These are phyloP conservation scores for Taxidea taxus DNA, from an alignment of 2,113 vertebrate genomes.

Conservation along the genomic window DNA sequence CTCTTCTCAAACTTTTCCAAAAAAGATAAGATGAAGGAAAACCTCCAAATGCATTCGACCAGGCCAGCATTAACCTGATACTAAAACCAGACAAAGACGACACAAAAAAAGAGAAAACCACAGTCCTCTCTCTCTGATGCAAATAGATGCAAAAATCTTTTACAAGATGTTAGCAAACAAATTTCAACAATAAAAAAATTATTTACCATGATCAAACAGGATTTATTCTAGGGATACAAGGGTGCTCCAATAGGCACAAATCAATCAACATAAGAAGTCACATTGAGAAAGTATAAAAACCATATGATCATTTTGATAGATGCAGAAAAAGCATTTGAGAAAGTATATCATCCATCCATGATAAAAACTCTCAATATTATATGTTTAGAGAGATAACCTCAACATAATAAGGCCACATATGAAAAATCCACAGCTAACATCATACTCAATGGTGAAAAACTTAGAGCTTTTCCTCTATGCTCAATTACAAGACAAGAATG, in stretches of 20 bases:
- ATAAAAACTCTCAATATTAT: not conserved
- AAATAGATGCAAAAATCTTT: not conserved
- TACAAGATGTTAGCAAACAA: not conserved
- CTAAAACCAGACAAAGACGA: not conserved
- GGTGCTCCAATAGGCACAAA: not conserved
- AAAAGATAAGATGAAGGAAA: not conserved
- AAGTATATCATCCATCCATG: not conserved
- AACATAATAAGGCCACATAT: not conserved
- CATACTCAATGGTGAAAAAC: not conserved
- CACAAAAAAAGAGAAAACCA: not conserved
- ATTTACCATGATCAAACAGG: not conserved
- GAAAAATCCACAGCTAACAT: not conserved
- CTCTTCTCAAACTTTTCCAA: not conserved
- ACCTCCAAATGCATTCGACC: not conserved
- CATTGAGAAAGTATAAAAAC: not conserved
- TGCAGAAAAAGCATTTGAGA: not conserved
- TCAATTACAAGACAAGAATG: not conserved
- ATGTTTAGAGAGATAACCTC: not conserved
- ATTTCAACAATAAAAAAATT: not conserved
- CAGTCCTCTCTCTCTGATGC: not conserved
- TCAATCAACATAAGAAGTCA: not conserved
- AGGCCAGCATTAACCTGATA: not conserved
- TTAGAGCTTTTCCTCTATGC: not conserved
- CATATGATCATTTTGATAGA: not conserved
- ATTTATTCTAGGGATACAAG: not conserved